Conservation (phyloP, 30 jellyfish, hydroid and myxozoan species). For the Turritopsis rubra region DNA sequence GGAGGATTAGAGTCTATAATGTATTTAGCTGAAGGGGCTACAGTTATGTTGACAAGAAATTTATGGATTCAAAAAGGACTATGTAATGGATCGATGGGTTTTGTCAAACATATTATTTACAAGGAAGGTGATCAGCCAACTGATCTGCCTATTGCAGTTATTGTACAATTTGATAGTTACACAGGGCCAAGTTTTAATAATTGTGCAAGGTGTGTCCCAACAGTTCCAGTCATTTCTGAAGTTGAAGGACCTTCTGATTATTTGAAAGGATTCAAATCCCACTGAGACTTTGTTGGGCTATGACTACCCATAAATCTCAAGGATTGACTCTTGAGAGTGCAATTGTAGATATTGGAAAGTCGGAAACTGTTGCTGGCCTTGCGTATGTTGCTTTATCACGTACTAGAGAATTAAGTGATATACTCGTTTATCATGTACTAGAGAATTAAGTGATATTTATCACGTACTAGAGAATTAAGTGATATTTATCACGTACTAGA, state of each 20-base stretch:
- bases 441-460: not conserved
- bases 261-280: constrained; percentile 18
- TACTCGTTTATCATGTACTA: not conserved
- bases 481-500: not conserved
- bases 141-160: constrained; percentile 39
- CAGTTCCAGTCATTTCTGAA: constrained; percentile 21
- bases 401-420: not conserved
- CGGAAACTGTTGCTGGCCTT: constrained; percentile 6
- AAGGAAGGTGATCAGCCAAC: constrained; percentile 19
- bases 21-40: constrained; percentile 23
- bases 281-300: constrained; percentile 12
- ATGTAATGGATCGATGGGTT: constrained; percentile 24
- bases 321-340: constrained; percentile 19
- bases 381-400: constrained; percentile 24
- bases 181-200: constrained; percentile 24
- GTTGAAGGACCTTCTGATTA: not conserved
- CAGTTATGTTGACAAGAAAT: constrained; percentile 30
- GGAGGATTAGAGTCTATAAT: not conserved
- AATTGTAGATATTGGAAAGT: constrained; percentile 2
- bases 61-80: constrained; percentile 24
- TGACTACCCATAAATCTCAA: constrained; percentile 21
- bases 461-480: not conserved
- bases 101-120: constrained; percentile 31
- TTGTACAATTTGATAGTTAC: constrained; percentile 30
- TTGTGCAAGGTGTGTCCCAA: constrained; percentile 23